Conservation (phyloP, 2,797 vertebrate genomes). For the Clarias fuscus region DNA sequence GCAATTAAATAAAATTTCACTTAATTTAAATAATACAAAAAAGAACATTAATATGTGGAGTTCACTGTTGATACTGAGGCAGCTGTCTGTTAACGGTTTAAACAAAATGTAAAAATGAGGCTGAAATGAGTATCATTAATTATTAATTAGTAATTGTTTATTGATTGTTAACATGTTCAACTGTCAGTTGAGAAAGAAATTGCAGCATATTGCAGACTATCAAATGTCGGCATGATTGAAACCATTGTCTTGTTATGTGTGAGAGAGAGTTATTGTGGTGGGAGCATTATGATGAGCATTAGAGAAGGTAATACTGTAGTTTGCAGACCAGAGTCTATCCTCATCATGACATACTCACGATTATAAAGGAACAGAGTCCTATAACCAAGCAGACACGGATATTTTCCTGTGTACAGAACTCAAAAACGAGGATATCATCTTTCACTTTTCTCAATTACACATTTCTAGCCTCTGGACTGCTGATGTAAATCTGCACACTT, state of each 20-base stretch:
- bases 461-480: slow-evolving; percentile 1
- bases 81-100: too few species aligned
- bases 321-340: slow-evolving; percentile 12
- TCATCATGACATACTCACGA: neutral
- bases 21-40: too few species aligned
- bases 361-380: neutral
- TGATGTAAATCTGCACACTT: neutral
- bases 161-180: too few species aligned
- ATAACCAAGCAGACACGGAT: neutral
- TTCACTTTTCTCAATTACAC: slow-evolving; percentile 8
- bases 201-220: neutral
- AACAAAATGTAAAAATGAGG: too few species aligned
- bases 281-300: neutral
- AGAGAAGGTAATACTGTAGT: neutral
- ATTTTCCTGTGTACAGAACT: neutral
- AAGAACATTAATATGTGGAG: too few species aligned
- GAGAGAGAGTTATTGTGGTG: too few species aligned
- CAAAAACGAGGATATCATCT: neutral
- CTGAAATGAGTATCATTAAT: too few species aligned
- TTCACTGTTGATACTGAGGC: too few species aligned
- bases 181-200: too few species aligned
- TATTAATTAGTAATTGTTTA: too few species aligned
- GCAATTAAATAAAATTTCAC: too few species aligned
- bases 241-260: neutral
- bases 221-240: neutral